These are phyloP conservation scores for Macrotis lagotis DNA, from an alignment of 2,113 vertebrate species.

Conservation along the genomic window DNA sequence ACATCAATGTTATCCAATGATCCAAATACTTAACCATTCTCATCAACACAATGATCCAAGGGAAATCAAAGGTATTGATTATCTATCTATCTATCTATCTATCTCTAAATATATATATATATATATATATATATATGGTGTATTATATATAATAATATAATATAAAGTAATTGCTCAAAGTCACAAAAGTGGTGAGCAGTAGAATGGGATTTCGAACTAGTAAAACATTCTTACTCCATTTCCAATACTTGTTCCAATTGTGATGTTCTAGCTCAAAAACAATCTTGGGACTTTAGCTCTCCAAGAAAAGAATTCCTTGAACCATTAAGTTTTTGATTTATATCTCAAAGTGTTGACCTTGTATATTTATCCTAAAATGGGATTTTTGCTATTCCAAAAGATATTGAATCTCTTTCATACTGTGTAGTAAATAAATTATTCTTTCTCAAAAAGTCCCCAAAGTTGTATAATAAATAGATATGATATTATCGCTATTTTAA, in stretches of 20 bases:
- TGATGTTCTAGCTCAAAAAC: not conserved
- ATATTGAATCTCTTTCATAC: not conserved
- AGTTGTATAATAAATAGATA: slow-evolving; percentile 25
- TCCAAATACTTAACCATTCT: too few relatives aligned
- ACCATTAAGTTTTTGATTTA: not conserved
- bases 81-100: too few relatives aligned
- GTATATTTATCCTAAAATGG: not conserved
- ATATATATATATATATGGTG: too few relatives aligned
- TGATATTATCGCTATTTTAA: slow-evolving; percentile 32
- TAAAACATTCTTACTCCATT: not conserved
- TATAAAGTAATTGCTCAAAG: not conserved
- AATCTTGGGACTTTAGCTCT: not conserved
- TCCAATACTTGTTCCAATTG: not conserved
- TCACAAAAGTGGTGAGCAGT: not conserved
- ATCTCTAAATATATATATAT: too few relatives aligned
- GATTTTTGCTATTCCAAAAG: slow-evolving; percentile 4
- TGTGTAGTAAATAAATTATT: not conserved
- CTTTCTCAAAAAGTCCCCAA: slow-evolving; percentile 4
- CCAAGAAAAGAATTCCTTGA: not conserved
- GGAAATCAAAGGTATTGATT: too few relatives aligned
- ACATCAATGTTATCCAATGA: too few relatives aligned
- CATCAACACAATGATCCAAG: too few relatives aligned
- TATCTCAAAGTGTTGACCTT: not conserved
- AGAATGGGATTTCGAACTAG: not conserved
- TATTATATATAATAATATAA: too few relatives aligned